A percentile compares a stretch with the other conserved stretches of the same genome.
phyloP scores from a whole-genome alignment of 2,888 invertebrate species.

The Plebejus anna region DNA sequence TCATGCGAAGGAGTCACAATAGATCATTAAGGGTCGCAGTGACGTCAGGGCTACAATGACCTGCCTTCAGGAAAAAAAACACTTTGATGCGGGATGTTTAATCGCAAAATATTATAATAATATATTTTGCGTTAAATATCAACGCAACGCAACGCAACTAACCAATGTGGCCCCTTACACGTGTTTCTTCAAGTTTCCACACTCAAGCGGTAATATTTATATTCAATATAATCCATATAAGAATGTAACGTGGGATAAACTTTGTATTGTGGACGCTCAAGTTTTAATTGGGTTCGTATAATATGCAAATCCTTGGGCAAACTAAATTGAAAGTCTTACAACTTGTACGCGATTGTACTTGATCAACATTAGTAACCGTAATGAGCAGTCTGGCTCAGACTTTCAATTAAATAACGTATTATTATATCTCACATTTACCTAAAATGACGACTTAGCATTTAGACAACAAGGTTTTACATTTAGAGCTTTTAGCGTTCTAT shows the following conservation, averaged over 20 bases:
- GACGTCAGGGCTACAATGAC: too few species aligned
- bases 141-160: neutral
- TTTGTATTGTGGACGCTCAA: slow-evolving; percentile 35
- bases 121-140: too few species aligned
- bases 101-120: too few species aligned
- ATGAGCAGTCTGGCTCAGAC: neutral
- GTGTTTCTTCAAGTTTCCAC: neutral
- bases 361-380: neutral
- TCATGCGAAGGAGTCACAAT: too few species aligned
- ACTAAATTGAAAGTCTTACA: slow-evolving; percentile 24
- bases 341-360: slow-evolving; percentile 6
- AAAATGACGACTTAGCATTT: neutral
- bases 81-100: too few species aligned
- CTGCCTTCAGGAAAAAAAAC: too few species aligned
- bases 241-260: slow-evolving; percentile 33
- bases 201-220: slow-evolving; percentile 1
- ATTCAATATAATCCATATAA: slow-evolving; percentile 12
- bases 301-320: slow-evolving; percentile 35
- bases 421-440: neutral
- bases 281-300: slow-evolving; percentile 39
- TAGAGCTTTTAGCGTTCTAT: too few species aligned
- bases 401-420: neutral
- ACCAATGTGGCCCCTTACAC: neutral
- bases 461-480: neutral
- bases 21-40: too few species aligned